phyloP scores from a whole-genome alignment of 2,797 vertebrate species.

The Otolemur crassicaudatus region DNA sequence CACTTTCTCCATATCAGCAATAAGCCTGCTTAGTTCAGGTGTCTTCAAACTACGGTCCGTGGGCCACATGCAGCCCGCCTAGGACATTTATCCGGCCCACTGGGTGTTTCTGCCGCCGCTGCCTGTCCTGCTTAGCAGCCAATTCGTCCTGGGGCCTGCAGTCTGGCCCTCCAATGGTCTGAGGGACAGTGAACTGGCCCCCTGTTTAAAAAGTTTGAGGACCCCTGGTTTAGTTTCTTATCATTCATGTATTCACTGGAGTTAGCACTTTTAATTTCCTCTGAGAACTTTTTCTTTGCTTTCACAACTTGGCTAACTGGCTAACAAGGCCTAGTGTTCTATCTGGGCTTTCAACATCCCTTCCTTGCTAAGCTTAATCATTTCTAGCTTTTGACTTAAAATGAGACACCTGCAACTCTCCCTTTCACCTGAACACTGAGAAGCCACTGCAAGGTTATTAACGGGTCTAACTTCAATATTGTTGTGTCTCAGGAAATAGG shows the following conservation, averaged over 20 bases:
- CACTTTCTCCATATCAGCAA: not conserved
- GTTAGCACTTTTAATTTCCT: not conserved
- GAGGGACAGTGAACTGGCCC: too few species aligned
- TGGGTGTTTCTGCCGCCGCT: too few species aligned
- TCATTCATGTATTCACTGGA: not conserved
- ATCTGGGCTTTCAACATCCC: not conserved
- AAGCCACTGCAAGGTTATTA: not conserved
- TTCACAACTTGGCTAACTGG: not conserved
- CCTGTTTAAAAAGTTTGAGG: too few species aligned
- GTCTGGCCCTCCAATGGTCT: too few species aligned
- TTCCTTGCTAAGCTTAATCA: not conserved
- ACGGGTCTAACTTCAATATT: not conserved
- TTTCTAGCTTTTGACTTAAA: not conserved
- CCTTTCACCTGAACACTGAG: not conserved
- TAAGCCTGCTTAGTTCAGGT: not conserved
- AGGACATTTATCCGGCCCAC: too few species aligned
- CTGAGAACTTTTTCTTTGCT: not conserved
- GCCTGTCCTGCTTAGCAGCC: too few species aligned
- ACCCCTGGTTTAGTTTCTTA: not conserved
- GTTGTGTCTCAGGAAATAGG: not conserved
- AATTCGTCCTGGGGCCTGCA: too few species aligned
- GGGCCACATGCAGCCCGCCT: too few species aligned
- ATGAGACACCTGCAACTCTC: not conserved
- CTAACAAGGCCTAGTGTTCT: not conserved
- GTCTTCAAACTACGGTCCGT: too few species aligned